Evolutionary conservation across 2,888 invertebrate genomes (phyloP), one percentile per base, ranked within the genome.

Genomic region (Eutolmus rufibarbis): DNA sequence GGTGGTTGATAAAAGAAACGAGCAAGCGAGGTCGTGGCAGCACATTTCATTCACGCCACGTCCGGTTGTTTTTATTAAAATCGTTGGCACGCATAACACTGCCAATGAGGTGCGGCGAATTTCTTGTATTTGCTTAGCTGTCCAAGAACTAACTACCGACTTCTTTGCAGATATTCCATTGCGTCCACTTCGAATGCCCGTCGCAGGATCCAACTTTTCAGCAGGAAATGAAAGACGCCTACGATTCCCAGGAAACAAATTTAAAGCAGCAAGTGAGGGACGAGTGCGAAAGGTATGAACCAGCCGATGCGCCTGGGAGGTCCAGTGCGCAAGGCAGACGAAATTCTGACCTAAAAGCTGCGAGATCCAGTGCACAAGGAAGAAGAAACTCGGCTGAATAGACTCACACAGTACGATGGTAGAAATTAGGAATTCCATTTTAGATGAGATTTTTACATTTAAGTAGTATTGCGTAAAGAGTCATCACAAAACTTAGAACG

Each of bases 161-260:
- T 9, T 57, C 1, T 66, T 90, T 91, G 3, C 90, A 98, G 97
- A 98, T 98, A 87, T 99, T 99, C 93, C 99, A 99, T 92, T 97
- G 98, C 92, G 99, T 99, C 86, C 99, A 99, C 93, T 96, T 99
- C 93, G 99, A 99, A 93, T 98, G 98, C 90, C 99, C 99, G 7
- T 96, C 97, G 43, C 96, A 96, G 89, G 92, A 92, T 89, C 90
- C 90, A 7, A 89, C 86, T 82, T 91, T 91, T 88, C 76, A 91
- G 31, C 90, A 86, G 43, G 78, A 78, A 78, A 37, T 57, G 12
- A 74, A 43, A n/a, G 51, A 51, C n/a, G 19, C 51, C 16, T 51
- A 19, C 8, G 51, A 51, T 8, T 96, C 97, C 43, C 96, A 96
- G 89, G 92, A 92, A 88, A 90, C 90, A 5, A 89, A 86, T 82